Conservation (phyloP, 1,140 invertebrate species). For the Orchestia grillus region DNA sequence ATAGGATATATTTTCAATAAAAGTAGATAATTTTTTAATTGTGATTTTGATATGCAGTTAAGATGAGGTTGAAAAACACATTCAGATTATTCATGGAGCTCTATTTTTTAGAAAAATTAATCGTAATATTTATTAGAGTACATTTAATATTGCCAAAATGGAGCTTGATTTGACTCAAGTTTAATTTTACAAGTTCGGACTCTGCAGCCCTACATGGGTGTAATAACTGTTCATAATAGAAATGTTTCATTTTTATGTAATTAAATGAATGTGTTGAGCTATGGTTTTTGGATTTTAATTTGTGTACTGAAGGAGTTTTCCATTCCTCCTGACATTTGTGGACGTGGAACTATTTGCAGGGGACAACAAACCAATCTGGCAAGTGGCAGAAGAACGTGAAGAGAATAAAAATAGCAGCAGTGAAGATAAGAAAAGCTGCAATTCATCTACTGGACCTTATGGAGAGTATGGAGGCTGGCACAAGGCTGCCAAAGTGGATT, state of each 20-base stretch:
- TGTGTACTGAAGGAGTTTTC: not conserved
- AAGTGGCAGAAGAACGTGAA: constrained; percentile 98
- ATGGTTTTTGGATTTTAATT: not conserved
- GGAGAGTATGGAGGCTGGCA: constrained; percentile 98
- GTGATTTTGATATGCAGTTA: not conserved
- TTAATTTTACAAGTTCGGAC: not conserved
- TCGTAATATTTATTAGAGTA: not conserved
- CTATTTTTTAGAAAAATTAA: too few species aligned
- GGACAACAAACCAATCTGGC: constrained; percentile 99
- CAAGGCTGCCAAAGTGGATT: constrained; percentile 98
- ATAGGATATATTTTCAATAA: not conserved
- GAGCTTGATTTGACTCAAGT: not conserved
- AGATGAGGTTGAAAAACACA: too few species aligned
- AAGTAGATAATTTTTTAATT: not conserved
- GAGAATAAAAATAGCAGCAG: constrained; percentile 93
- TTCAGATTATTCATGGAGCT: too few species aligned
- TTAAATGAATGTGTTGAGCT: not conserved
- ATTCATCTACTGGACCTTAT: constrained; percentile 77
- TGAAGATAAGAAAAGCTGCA: constrained; percentile 76
- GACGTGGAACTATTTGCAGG: constrained; percentile 73
- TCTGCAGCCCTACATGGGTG: not conserved
- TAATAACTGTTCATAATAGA: not conserved
- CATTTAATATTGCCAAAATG: not conserved
- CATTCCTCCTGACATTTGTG: not conserved
- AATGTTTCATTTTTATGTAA: not conserved